Evolutionary conservation across 2,797 vertebrate genomes (phyloP), one percentile per base, ranked within the genome.

Genomic region (Scomberomorus guttatus): DNA sequence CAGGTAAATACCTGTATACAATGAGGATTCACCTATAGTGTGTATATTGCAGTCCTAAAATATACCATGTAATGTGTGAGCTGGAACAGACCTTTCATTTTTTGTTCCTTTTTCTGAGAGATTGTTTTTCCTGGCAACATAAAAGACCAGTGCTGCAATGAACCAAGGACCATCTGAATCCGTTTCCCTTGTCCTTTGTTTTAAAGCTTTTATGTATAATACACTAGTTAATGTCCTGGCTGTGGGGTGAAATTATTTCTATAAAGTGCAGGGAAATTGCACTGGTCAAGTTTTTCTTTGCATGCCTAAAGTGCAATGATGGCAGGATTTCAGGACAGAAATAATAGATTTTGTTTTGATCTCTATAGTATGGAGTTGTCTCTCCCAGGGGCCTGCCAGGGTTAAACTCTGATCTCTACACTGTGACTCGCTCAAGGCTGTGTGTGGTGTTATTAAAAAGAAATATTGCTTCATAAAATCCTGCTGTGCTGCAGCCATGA

Each of bases 381-480:
- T 84, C 59, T 91, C 90, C 85, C 77, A 55, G 75, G 82, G 76
- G 82, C 57, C 79, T 85, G 76, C 72, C 83, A 81, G 81, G 91
- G 90, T 93, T 95, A 91, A 95, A 92, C 83, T 86, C 72, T 85
- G 87, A 87, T 85, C 87, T 87, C 79, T 81, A 80, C 82, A 80
- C 82, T 81, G 66, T 82, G 88, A 90, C 84, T 90, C 68, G 86
- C 88, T 88, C 85, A 83, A 87, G 88, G 90, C 83, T 78, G 72
- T 89, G 79, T 79, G 66, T 71, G 71, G 44, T 72, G 85, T 90
- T 91, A 92, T 94, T 94, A 93, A 94, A 93, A 91, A 94, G 90
- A 95, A 90, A 92, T 91, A 94, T 93, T 85, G 93, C 90, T 93
- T 95, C 89, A 94, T 94, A 93, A 95, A 94, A 92, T 27, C 56